Conservation (phyloP, 2,888 invertebrate genomes). For the Aquatica leii region DNA sequence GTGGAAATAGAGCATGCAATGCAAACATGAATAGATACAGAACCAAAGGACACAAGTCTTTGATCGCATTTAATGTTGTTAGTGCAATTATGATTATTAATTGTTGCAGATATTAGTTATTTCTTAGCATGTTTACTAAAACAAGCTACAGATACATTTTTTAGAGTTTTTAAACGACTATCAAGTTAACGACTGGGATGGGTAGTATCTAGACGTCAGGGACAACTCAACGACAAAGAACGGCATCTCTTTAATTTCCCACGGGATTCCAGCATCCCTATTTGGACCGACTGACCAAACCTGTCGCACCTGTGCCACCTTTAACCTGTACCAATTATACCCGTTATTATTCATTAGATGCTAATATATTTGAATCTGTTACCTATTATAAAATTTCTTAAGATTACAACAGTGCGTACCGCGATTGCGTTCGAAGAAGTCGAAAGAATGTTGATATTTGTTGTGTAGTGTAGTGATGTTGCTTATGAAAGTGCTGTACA, state of each 20-base stretch:
- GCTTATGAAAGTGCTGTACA: conserved; percentile 27
- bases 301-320: conserved; percentile 47
- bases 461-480: neutral
- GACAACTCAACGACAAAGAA: conserved; percentile 32
- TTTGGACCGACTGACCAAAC: conserved; percentile 54
- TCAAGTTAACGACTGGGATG: conserved; percentile 18
- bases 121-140: too few species aligned
- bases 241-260: conserved; percentile 52
- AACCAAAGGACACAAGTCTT: too few species aligned
- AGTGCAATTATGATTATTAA: too few species aligned
- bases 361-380: conserved; percentile 23
- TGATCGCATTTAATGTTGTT: too few species aligned
- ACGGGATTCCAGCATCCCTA: conserved; percentile 52
- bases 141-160: neutral
- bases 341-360: conserved; percentile 18
- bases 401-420: neutral
- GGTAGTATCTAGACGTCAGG: conserved; percentile 22
- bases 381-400: neutral
- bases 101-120: too few species aligned
- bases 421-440: neutral
- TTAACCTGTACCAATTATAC: conserved; percentile 41
- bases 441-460: neutral
- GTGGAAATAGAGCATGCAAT: too few species aligned
- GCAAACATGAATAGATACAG: too few species aligned
- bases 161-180: conserved; percentile 6